phyloP scores from a whole-genome alignment of 1,140 invertebrate genomes.

The Drosophila triauraria region DNA sequence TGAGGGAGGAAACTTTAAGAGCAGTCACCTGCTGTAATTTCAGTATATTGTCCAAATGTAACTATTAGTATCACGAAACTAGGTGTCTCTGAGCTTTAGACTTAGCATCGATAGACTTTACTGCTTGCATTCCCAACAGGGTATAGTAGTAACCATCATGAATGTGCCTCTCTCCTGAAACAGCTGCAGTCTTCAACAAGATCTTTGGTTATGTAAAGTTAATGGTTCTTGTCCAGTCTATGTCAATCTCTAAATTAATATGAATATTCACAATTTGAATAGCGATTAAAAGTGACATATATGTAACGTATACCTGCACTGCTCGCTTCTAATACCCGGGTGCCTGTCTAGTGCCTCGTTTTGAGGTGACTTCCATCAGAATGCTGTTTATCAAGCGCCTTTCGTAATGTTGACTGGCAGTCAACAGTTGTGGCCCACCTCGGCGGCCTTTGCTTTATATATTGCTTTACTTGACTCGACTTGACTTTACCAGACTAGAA shows the following conservation, averaged over 20 bases:
- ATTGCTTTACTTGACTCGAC: conserved; percentile 10
- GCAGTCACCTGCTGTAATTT: conserved; percentile 4
- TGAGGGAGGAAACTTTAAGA: background rate
- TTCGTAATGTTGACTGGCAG: conserved; percentile 47
- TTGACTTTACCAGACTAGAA: conserved; percentile 49
- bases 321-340: background rate
- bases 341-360: conserved; percentile 5
- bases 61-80: background rate
- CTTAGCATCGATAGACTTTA: no score
- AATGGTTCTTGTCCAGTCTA: background rate
- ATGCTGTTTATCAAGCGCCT: conserved; percentile 49
- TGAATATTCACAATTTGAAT: conserved; percentile 13
- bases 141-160: no score
- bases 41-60: background rate
- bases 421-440: conserved; percentile 55
- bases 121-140: no score
- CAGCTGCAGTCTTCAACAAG: background rate
- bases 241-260: background rate
- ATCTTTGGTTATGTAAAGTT: background rate
- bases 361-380: conserved; percentile 37
- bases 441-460: conserved; percentile 49
- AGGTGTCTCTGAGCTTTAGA: no score
- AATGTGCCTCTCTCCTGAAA: no score
- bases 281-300: conserved; percentile 23
- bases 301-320: background rate